Base-by-base conservation (phyloP, 1,140 invertebrate species). In the Macrotrachela quadricornifera region DNA sequence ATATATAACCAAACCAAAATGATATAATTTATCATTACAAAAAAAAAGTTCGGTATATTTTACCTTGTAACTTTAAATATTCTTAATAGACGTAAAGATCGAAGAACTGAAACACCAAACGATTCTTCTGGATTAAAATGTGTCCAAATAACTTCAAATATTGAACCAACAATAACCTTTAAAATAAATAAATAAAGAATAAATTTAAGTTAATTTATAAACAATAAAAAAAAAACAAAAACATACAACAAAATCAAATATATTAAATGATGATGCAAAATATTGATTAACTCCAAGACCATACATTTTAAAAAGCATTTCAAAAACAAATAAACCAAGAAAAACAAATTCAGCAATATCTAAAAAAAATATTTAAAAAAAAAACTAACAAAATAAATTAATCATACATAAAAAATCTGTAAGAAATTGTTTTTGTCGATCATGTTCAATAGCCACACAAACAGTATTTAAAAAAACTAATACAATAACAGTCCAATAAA, bases 231-330 rank as follows among this genome's bases (percentile, higher is more conserved):
- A 49, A 54, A 50, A n/a, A 50, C n/a, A n/a, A 8, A 30, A 56
- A 67, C 71, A 72, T 61, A 75, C 88, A 59, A 95, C 82, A 77
- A 87, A 95, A 76, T 95, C 90, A 74, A 95, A 96, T 63, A 76
- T 71, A 87, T 74, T 96, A 75, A 96, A 96, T 60, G 90, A 88
- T 57, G 91, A 96, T 70, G 94, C 86, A 73, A 97, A 96, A 75
- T 97, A 99, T 59, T 87, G 85, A 56, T 87, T 78, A 57, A 86
- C 81, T 59, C 94, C 92, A 62, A 99, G 77, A 51, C 91, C 92
- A 73, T 99, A 99, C 78, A 99, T 85, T 76, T 97, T 97, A 64
- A 99, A 79, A 66, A 88, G 81, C 91, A 99, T 97, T 75, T 99
- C 94, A 72, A 82, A 80, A 79, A 99, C 85, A 74, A 99, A 99